Evolutionary conservation across 2,888 invertebrate genomes (phyloP).

Genomic region (Trachelus tabidus): DNA sequence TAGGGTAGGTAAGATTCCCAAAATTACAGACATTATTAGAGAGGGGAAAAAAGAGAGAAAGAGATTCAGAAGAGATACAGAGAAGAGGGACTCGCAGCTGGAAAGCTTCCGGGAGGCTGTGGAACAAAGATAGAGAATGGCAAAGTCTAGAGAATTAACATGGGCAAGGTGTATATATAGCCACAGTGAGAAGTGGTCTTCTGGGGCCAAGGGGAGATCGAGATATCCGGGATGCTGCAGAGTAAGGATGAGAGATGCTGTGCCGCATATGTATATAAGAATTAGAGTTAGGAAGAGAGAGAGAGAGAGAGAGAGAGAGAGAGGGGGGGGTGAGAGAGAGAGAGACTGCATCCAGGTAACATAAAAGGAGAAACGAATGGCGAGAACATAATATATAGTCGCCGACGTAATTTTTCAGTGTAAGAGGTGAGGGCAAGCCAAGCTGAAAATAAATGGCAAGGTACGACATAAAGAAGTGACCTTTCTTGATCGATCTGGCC

Average conservation of each 20-base stretch:
- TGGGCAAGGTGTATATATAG: background rate
- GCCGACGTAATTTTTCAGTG: background rate
- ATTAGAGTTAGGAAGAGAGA: background rate
- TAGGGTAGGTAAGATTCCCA: constrained; percentile 35
- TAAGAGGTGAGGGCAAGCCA: background rate
- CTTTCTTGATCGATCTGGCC: background rate
- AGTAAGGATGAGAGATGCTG: background rate
- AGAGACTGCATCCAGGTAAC: background rate
- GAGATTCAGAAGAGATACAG: background rate
- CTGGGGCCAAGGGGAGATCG: background rate
- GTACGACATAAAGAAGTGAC: background rate
- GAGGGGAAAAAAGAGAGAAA: background rate
- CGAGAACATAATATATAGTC: background rate
- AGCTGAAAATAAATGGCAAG: background rate
- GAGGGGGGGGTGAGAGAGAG: background rate
- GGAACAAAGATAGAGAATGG: background rate
- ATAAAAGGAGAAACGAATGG: background rate
- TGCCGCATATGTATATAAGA: background rate
- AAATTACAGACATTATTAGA: constrained; percentile 43
- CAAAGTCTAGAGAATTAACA: background rate
- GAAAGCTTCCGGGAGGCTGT: background rate
- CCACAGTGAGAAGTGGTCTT: background rate
- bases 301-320: no score
- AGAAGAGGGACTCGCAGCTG: background rate
- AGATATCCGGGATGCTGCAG: background rate